phyloP scores from a whole-genome alignment of 2,797 vertebrate genomes.

The Eurystomus glaucurus region DNA sequence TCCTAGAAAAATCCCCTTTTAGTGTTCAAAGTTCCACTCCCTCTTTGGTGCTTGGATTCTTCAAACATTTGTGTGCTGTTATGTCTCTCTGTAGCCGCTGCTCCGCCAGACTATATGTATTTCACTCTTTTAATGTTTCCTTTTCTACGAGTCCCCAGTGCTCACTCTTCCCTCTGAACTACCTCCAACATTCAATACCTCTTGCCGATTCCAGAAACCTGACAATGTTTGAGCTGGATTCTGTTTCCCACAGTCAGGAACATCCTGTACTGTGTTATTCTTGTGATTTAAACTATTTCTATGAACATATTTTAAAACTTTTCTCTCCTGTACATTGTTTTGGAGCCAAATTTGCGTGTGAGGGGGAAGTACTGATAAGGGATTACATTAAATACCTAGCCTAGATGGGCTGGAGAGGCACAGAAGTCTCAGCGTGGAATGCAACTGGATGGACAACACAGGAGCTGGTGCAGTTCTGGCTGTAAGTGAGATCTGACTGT shows the following conservation, averaged over 20 bases:
- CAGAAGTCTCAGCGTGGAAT: not conserved
- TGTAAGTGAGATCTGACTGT: not conserved
- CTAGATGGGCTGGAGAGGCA: not conserved
- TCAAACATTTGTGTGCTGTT: not conserved
- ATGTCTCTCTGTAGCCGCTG: not conserved
- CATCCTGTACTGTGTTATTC: constrained; percentile 29
- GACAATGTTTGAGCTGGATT: not conserved
- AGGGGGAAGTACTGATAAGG: not conserved
- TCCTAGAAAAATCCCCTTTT: not conserved
- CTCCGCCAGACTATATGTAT: not conserved
- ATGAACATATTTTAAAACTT: not conserved
- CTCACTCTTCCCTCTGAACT: constrained; percentile 17
- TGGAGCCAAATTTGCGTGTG: not conserved
- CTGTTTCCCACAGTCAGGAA: constrained; percentile 11
- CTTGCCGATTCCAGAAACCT: constrained; percentile 30
- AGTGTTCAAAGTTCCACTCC: not conserved
- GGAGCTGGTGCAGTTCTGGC: not conserved
- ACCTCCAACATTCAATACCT: not conserved
- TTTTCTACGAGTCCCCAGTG: not conserved
- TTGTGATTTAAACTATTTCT: not conserved
- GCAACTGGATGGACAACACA: not conserved
- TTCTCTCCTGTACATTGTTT: not conserved
- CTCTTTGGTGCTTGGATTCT: not conserved
- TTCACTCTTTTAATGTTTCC: not conserved
- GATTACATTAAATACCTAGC: not conserved